Percentiles rank a stretch among this genome's conserved stretches.
Evolutionary conservation across 2,113 vertebrate species (phyloP).

Genomic region (Grammomys dolichurus): DNA sequence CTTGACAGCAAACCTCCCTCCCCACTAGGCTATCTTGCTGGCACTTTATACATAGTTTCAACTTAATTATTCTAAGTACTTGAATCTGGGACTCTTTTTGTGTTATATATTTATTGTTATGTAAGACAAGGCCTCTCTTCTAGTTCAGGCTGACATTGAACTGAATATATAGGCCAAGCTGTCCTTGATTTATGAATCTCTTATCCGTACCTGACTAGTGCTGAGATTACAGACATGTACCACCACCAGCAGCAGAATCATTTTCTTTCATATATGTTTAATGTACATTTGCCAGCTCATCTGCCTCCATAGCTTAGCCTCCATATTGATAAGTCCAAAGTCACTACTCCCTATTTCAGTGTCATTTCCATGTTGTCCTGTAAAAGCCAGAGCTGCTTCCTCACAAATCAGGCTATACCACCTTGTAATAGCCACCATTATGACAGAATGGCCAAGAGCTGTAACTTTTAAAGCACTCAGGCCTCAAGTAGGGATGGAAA

Average conservation of each 20-base stretch:
- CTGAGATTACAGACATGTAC: not conserved
- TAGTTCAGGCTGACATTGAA: not conserved
- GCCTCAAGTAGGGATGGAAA: not conserved
- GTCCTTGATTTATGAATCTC: no score
- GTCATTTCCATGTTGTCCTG: not conserved
- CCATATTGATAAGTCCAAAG: not conserved
- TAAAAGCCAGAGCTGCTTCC: not conserved
- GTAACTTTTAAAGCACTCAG: not conserved
- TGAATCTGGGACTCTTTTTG: not conserved
- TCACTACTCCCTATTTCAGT: not conserved
- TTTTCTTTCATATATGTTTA: not conserved
- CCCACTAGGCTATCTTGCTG: not conserved
- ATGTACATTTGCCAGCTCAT: not conserved
- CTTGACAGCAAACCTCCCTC: not conserved
- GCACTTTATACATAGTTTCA: not conserved
- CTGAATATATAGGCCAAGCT: not conserved
- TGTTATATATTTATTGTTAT: not conserved
- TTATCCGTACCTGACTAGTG: no score
- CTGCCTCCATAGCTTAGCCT: not conserved
- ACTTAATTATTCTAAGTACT: conserved; percentile 27
- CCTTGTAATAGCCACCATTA: not conserved
- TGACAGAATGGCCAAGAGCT: not conserved
- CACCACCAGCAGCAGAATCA: not conserved
- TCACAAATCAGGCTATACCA: not conserved
- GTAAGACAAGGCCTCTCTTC: not conserved